Conservation (phyloP, 2,113 vertebrate genomes). For the Ophiodon elongatus region DNA sequence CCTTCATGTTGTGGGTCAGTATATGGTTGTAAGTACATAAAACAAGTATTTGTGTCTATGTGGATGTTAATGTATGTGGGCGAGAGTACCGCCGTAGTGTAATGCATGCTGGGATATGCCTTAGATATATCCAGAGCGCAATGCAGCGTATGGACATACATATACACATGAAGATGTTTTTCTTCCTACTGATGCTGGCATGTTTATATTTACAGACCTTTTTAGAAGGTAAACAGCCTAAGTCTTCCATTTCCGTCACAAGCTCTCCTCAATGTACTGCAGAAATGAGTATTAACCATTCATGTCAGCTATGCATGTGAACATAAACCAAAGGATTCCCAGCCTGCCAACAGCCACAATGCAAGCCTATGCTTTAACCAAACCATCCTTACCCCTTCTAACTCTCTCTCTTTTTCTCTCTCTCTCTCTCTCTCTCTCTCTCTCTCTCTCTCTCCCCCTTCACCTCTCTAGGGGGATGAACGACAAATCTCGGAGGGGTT, state of each 20-base stretch:
- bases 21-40: not conserved
- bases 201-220: slow-evolving; percentile 6
- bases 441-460: not conserved
- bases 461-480: slow-evolving; percentile 15
- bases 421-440: not conserved
- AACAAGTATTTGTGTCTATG: not conserved
- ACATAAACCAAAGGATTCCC: slow-evolving; percentile 4
- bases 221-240: slow-evolving; percentile 7
- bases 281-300: slow-evolving; percentile 6
- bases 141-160: not conserved
- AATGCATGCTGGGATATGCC: slow-evolving; percentile 4
- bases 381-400: slow-evolving; percentile 5
- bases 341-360: slow-evolving; percentile 12
- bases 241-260: slow-evolving; percentile 1
- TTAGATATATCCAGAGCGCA: not conserved
- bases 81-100: no score
- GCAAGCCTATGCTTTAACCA: slow-evolving; percentile 24
- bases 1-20: not conserved
- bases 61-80: not conserved
- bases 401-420: not conserved
- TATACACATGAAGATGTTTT: not conserved
- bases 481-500: slow-evolving; percentile 15
- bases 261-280: not conserved
- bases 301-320: not conserved
- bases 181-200: not conserved